These are phyloP conservation scores for Drosophila longiperda DNA, from an alignment of 2,888 invertebrate species.

Conservation along the genomic window DNA sequence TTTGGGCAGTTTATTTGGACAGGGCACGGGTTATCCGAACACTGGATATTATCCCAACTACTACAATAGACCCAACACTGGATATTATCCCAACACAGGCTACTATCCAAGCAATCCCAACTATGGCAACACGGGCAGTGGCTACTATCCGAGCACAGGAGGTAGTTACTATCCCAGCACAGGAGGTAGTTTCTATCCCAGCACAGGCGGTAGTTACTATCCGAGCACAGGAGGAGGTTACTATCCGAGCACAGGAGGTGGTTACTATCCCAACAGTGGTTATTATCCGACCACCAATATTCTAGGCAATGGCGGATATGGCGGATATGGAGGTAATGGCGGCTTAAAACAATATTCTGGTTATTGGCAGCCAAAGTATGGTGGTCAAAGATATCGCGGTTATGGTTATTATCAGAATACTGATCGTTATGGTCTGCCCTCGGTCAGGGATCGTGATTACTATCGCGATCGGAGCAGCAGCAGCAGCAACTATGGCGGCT, in stretches of 20 bases:
- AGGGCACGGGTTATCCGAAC: constrained; percentile 55
- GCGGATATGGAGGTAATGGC: constrained; percentile 87
- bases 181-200: constrained; percentile 39
- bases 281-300: constrained; percentile 83
- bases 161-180: constrained; percentile 45
- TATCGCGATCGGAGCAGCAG: constrained; percentile 41
- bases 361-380: constrained; percentile 87
- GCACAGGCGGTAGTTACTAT: constrained; percentile 34
- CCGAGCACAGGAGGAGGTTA: constrained; percentile 38
- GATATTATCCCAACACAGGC: constrained; percentile 1
- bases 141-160: constrained; percentile 39
- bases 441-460: constrained; percentile 39
- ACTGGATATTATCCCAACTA: constrained; percentile 64
- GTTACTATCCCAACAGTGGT: constrained; percentile 48
- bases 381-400: constrained; percentile 87
- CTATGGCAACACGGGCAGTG: constrained; percentile 16
- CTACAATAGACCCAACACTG: constrained; percentile 41
- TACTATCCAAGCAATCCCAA: constrained; percentile 39
- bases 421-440: constrained; percentile 81
- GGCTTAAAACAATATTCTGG: constrained; percentile 87
- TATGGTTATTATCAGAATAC: constrained; percentile 86
- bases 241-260: constrained; percentile 44
- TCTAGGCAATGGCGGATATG: constrained; percentile 72
- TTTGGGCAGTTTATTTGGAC: constrained; percentile 84
- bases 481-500: constrained; percentile 46